Base-by-base conservation (phyloP, 2,797 vertebrate species). In the Allobates femoralis region DNA sequence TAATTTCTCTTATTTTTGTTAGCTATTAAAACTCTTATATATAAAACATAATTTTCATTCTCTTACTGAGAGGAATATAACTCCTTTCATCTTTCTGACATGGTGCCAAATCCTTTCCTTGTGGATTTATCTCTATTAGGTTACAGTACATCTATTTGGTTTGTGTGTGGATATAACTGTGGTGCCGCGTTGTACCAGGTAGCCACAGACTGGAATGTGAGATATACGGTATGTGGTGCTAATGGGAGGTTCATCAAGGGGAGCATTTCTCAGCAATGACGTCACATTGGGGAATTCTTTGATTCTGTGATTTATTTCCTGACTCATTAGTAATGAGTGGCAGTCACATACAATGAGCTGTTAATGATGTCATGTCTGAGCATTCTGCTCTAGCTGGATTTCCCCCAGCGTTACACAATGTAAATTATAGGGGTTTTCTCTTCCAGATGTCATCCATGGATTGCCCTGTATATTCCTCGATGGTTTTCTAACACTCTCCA, bases 301-400 rank as follows among this genome's bases (percentile, higher is more conserved):
- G 78, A 28, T 64, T 30, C 30, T 34, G 50, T 53, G 46, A 69
- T 67, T 14, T 67, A n/a, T 69, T 55, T 69, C 62, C 79, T 81
- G 79, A 81, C 11, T 81, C 79, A 67, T 32, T 32, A 53, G 19
- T 28, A 81, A 51, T 66, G 55, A 37, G 55, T 11, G 3, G 19
- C 28, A 3, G 56, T 21, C 26, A 11, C 53, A 34, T 23, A 64
- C n/a, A 46, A 64, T 51, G 79, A 81, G 79, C 79, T 81, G 62
- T 23, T 26, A 81, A 60, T 81, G 79, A 81, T 81, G 79, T 81
- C 79, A 81, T 32, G 37, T 73, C 66, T 56, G 41, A 32, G 62
- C 69, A 12, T 60, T 5, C 58, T 26, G 56, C 60, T 64, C 7
- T 28, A 55, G 21, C 79, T 78, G 76, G 76, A 77, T 58, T 15